These are phyloP conservation scores for Cephus spinipes DNA, from an alignment of 2,888 invertebrate genomes.

Conservation along the genomic window DNA sequence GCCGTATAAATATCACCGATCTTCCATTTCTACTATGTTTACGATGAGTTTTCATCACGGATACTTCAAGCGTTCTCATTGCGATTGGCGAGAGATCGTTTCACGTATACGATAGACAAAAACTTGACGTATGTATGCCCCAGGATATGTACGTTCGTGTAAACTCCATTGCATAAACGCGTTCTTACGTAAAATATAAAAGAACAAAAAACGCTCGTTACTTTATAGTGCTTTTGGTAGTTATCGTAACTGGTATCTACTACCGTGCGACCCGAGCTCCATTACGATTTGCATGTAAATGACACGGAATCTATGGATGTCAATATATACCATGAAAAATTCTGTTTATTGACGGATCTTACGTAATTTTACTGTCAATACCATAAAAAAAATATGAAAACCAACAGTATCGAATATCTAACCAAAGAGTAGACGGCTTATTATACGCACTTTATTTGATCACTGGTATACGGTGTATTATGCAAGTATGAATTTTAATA, in stretches of 20 bases:
- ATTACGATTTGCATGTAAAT: not conserved
- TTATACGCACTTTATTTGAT: not conserved
- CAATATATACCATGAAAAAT: not conserved
- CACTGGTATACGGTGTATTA: not conserved
- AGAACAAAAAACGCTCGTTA: not conserved
- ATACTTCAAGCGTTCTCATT: not conserved
- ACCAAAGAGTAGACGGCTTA: not conserved
- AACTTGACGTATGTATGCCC: not conserved
- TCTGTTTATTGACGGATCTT: not conserved
- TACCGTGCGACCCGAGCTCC: not conserved
- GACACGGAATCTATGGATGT: not conserved
- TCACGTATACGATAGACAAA: not conserved
- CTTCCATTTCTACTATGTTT: not conserved
- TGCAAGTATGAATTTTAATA: not conserved
- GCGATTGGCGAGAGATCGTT: not conserved
- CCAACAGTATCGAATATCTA: not conserved
- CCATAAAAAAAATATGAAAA: not conserved
- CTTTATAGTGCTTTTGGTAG: not conserved
- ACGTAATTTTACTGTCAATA: not conserved
- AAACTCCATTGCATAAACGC: not conserved
- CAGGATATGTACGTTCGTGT: not conserved
- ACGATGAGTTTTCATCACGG: not conserved
- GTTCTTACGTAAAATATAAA: not conserved
- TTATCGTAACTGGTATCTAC: not conserved
- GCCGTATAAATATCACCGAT: not conserved